Conservation (phyloP, 2,888 invertebrate species). For the Cerastis rubricosa region DNA sequence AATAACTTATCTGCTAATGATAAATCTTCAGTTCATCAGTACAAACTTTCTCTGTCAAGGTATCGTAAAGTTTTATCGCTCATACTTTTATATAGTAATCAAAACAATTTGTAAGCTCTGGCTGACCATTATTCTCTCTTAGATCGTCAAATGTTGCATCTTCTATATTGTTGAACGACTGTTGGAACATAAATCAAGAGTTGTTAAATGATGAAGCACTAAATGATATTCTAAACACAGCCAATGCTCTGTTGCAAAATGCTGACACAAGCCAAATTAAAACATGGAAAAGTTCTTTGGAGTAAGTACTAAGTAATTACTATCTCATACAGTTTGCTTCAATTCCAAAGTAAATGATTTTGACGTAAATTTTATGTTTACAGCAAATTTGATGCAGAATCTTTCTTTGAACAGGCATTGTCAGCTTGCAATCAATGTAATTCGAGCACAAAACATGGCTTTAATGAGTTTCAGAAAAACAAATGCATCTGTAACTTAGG, state of each 20-base stretch:
- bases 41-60: slow-evolving; percentile 73
- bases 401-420: slow-evolving; percentile 74
- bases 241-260: slow-evolving; percentile 70
- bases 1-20: slow-evolving; percentile 68
- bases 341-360: not conserved
- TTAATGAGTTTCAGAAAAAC: slow-evolving; percentile 70
- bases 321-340: not conserved
- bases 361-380: slow-evolving; percentile 57
- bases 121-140: not conserved
- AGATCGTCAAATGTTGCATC: slow-evolving; percentile 80
- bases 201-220: slow-evolving; percentile 66
- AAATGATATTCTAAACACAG: slow-evolving; percentile 70
- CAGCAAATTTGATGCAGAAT: slow-evolving; percentile 79
- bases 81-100: not conserved
- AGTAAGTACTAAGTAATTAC: slow-evolving; percentile 74
- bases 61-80: slow-evolving; percentile 41
- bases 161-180: slow-evolving; percentile 73
- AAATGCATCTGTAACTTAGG: slow-evolving; percentile 78
- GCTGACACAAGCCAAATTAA: slow-evolving; percentile 69
- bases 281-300: slow-evolving; percentile 78
- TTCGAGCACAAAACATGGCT: slow-evolving; percentile 43
- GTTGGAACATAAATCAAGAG: slow-evolving; percentile 74
- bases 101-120: not conserved
- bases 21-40: slow-evolving; percentile 72
- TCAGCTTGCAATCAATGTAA: slow-evolving; percentile 74